A percentile compares a stretch with the other conserved stretches of the same genome.
These are phyloP conservation scores for Bufo bufo DNA, from an alignment of 2,113 vertebrate species.

Conservation along the genomic window DNA sequence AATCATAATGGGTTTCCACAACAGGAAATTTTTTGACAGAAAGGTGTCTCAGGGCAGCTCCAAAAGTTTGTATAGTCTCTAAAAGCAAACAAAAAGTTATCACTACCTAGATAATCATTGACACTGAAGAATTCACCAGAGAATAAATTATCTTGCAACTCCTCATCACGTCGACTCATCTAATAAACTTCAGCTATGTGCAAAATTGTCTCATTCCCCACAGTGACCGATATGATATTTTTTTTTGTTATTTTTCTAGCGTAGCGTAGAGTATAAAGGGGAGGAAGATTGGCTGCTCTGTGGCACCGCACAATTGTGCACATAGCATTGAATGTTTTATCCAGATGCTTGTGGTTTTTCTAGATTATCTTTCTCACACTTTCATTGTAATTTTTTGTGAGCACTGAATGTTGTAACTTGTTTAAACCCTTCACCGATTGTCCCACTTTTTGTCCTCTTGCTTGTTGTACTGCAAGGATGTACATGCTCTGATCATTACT, in stretches of 20 bases:
- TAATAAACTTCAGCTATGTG: background rate
- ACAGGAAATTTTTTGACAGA: background rate
- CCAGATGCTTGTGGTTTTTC: background rate
- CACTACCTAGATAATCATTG: background rate
- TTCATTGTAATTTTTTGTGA: constrained; percentile 22
- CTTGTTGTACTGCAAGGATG: constrained; percentile 13
- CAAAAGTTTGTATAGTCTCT: background rate
- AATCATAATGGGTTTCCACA: background rate
- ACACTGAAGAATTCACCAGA: background rate
- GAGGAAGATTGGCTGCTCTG: background rate
- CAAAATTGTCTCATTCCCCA: constrained; percentile 14
- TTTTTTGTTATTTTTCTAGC: background rate
- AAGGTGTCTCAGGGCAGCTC: background rate
- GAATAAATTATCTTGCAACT: background rate
- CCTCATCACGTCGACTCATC: background rate
- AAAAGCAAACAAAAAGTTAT: background rate
- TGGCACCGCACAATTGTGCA: background rate
- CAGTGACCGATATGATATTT: background rate
- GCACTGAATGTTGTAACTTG: constrained; percentile 12
- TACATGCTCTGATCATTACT: constrained; percentile 20
- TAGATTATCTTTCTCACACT: background rate
- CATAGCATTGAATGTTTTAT: background rate
- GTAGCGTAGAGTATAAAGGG: background rate
- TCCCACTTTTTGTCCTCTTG: background rate
- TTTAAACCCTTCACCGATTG: background rate